Percentiles rank a stretch among this genome's conserved stretches.
These are phyloP conservation scores for Adelphocoris suturalis DNA, from an alignment of 2,888 invertebrate species.

Conservation along the genomic window DNA sequence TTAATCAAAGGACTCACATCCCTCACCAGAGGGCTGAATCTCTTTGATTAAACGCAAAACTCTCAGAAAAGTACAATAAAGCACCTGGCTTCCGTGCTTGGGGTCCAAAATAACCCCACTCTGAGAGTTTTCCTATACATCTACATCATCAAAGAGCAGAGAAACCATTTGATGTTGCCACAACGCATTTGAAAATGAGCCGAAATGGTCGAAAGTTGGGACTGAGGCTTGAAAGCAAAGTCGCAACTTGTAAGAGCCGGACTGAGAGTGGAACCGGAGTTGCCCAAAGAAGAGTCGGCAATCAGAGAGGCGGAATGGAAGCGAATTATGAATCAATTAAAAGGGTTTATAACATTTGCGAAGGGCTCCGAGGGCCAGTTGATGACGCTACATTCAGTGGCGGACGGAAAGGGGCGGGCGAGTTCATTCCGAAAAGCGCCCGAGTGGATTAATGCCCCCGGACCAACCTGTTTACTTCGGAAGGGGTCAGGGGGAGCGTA, in stretches of 20 bases:
- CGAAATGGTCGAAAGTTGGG: neutral
- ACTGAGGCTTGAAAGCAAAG: neutral
- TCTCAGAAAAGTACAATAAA: too few relatives aligned
- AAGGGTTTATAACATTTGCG: conserved; percentile 36
- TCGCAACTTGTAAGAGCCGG: neutral
- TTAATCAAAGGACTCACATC: too few relatives aligned
- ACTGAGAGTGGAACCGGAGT: neutral
- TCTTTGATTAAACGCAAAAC: too few relatives aligned
- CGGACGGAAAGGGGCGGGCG: neutral
- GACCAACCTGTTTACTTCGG: conserved; percentile 37
- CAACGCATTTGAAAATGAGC: neutral
- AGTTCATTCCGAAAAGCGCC: conserved; percentile 1
- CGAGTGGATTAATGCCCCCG: conserved; percentile 37
- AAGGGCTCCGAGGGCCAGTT: neutral
- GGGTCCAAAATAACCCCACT: too few relatives aligned
- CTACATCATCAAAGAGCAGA: too few relatives aligned
- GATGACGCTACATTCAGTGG: conserved; percentile 38
- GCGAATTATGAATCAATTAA: conserved; percentile 50
- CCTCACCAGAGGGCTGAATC: too few relatives aligned
- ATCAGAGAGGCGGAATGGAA: conserved; percentile 19
- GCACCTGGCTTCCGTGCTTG: too few relatives aligned
- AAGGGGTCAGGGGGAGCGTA: neutral
- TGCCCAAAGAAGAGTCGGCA: conserved; percentile 10
- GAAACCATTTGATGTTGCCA: too few relatives aligned
- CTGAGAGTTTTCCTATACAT: too few relatives aligned